Conservation (phyloP, 2,888 invertebrate species). For the Campoletis raptor region DNA sequence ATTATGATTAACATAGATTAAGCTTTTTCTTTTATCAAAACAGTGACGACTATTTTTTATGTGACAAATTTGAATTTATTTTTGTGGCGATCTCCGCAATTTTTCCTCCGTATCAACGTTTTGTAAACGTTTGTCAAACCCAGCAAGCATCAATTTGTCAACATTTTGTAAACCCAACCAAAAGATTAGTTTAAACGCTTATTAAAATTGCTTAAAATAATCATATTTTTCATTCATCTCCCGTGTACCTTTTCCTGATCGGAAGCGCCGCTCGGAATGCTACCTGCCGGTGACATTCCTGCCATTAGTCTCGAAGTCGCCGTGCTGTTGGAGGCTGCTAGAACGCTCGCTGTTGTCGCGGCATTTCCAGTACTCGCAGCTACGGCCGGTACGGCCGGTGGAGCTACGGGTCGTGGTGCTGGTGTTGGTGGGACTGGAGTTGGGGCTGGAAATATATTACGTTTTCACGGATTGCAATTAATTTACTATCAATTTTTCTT, state of each 20-base stretch:
- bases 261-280: slow-evolving; percentile 91
- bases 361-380: slow-evolving; percentile 72
- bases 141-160: not conserved
- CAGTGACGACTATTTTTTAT: slow-evolving; percentile 3
- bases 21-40: slow-evolving; percentile 10
- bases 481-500: too few relatives aligned
- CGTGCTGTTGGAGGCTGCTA: slow-evolving; percentile 85
- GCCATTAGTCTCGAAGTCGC: slow-evolving; percentile 86
- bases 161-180: slow-evolving; percentile 3
- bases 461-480: not conserved
- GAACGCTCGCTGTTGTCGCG: slow-evolving; percentile 67
- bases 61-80: not conserved
- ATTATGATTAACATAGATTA: not conserved
- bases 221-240: slow-evolving; percentile 19
- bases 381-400: slow-evolving; percentile 78
- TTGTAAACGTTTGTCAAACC: not conserved
- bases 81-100: not conserved
- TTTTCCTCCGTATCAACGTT: not conserved
- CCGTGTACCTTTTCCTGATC: slow-evolving; percentile 95
- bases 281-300: slow-evolving; percentile 87
- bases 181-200: not conserved
- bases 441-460: slow-evolving; percentile 69
- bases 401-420: slow-evolving; percentile 80
- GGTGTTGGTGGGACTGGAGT: slow-evolving; percentile 76
- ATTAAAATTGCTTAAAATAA: slow-evolving; percentile 1